Base-by-base conservation (phyloP, 1,140 invertebrate species). In the Radopholus similis region DNA sequence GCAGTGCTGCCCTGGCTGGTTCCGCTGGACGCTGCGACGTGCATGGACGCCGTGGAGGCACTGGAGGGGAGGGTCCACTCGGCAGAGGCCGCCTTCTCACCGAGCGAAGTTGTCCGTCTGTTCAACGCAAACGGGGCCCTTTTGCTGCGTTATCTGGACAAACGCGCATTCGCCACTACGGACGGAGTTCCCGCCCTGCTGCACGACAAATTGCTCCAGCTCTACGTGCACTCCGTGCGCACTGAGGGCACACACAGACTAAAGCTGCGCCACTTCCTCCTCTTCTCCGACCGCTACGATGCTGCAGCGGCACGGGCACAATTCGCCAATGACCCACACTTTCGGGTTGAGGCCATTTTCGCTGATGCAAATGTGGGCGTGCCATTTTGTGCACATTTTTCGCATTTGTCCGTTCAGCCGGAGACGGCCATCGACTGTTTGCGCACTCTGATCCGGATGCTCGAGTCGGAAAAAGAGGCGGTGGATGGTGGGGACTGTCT, bases 231-330 rank as follows among this genome's bases (percentile, higher is more conserved):
- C 4, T 51, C 30, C 18, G 30, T 51, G 23, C 47, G 47, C 47
- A 21, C 9, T 1, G 18, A 51, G 9, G 30, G 4, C 13, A 4
- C 2, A 9, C 23, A 26, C n/a, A 2, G 59, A 3, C 42, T 42
- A 23, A 62, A 62, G 30, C 15, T 62, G 28, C 49, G 59, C 28
- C 28, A 62, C 47, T 62, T 62, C 47, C 34, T 62, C 21, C 59
- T 62, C 15, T 62, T 62, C 18, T 62, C 59, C 18, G 28, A 11
- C 49, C 30, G n/a, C 47, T 62, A 40, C 32, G 40, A 18, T 49
- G n/a, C 4, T 26, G 11, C 21, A 47, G 47, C n/a, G n/a, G 40
- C 40, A 13, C 21, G 21, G 38, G 18, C 23, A 13, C 21, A 32
- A 51, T 62, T 62, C 9, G 34, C 11, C 15, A n/a, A 47, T 3